phyloP scores from a whole-genome alignment of 1,140 invertebrate genomes.

The Popillia japonica region DNA sequence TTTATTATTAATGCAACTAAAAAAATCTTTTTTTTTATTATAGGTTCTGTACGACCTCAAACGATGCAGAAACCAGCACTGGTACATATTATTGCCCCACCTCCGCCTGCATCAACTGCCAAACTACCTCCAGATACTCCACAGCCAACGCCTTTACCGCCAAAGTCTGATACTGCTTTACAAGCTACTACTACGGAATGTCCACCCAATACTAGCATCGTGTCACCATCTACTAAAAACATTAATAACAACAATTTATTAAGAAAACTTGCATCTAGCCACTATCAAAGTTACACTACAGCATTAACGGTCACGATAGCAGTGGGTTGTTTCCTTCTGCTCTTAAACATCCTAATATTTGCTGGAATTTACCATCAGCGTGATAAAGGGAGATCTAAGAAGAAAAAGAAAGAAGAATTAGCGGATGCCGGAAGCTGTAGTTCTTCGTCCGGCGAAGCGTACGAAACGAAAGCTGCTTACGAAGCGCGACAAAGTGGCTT shows the following conservation, averaged over 20 bases:
- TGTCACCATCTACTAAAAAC: constrained; percentile 65
- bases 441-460: constrained; percentile 66
- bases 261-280: constrained; percentile 77
- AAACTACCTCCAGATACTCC: constrained; percentile 58
- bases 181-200: constrained; percentile 71
- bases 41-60: constrained; percentile 74
- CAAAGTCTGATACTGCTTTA: constrained; percentile 59
- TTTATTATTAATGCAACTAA: too few species aligned
- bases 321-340: constrained; percentile 86
- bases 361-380: constrained; percentile 93
- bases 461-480: constrained; percentile 67
- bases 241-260: constrained; percentile 72
- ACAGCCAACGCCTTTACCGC: constrained; percentile 58
- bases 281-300: constrained; percentile 87
- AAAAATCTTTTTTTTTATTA: not conserved
- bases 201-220: constrained; percentile 68
- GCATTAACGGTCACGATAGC: constrained; percentile 92
- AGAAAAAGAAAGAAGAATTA: constrained; percentile 76
- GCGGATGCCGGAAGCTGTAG: constrained; percentile 72
- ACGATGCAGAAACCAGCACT: constrained; percentile 68
- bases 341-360: constrained; percentile 93
- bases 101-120: constrained; percentile 61
- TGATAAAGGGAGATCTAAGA: constrained; percentile 68
- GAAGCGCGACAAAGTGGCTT: constrained; percentile 66
- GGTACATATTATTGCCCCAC: constrained; percentile 63